Percentiles rank a stretch among this genome's conserved stretches.
Evolutionary conservation across 1,140 invertebrate genomes (phyloP).

Genomic region (Sarcophaga bullata): DNA sequence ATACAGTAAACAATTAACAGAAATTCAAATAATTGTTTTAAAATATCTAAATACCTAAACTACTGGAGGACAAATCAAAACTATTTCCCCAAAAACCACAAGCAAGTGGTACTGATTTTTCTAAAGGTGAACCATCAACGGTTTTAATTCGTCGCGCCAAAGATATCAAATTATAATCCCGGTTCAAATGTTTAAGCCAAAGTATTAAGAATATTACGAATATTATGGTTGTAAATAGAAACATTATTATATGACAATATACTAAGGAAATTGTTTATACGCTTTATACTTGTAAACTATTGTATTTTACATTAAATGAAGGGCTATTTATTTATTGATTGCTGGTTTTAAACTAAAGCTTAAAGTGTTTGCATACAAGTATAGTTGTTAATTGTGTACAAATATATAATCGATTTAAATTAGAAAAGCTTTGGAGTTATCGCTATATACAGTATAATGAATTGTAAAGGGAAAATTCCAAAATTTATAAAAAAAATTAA

Average conservation of each 20-base stretch:
- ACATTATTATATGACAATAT: constrained; percentile 9
- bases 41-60: not conserved
- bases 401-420: too few species aligned
- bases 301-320: too few species aligned
- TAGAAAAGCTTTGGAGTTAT: too few species aligned
- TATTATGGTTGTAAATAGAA: not conserved
- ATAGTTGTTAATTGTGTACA: too few species aligned
- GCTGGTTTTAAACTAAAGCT: not conserved
- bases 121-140: constrained; percentile 47
- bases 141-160: constrained; percentile 48
- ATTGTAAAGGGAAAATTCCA: too few species aligned
- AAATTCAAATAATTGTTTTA: not conserved
- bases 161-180: constrained; percentile 48
- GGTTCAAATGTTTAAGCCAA: constrained; percentile 42
- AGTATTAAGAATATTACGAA: not conserved
- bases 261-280: not conserved
- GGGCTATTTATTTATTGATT: not conserved
- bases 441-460: too few species aligned
- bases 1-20: not conserved
- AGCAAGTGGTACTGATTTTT: constrained; percentile 43
- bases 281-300: too few species aligned
- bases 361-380: too few species aligned
- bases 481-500: too few species aligned
- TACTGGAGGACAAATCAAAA: constrained; percentile 8
- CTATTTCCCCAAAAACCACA: constrained; percentile 41